Evolutionary conservation across 2,888 invertebrate species (phyloP).

Genomic region (Elaeidobius kamerunicus): DNA sequence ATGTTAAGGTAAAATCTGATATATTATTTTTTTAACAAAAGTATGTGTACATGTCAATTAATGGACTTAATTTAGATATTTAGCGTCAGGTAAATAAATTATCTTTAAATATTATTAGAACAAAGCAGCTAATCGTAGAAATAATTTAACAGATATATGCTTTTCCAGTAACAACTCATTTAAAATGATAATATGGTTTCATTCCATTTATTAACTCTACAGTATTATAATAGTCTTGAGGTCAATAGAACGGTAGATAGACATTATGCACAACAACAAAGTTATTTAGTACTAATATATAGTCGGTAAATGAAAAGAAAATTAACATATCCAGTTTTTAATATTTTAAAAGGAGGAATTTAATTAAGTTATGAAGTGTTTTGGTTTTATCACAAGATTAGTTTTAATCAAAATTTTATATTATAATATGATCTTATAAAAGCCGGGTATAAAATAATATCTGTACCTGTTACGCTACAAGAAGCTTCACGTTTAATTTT

Average conservation of each 20-base stretch:
- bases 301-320: no score
- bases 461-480: no score
- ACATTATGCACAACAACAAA: not conserved
- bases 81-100: conserved; percentile 13
- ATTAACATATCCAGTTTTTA: no score
- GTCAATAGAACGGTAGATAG: conserved; percentile 17
- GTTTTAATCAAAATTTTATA: no score
- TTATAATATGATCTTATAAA: no score
- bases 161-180: conserved; percentile 3
- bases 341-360: no score
- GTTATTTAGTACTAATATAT: not conserved
- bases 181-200: conserved; percentile 7
- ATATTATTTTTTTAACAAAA: conserved; percentile 30
- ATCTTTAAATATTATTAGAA: conserved; percentile 10
- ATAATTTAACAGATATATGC: conserved; percentile 3
- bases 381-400: no score
- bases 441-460: no score
- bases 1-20: conserved; percentile 22
- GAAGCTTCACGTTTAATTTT: no score
- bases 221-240: conserved; percentile 24
- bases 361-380: no score
- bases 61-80: conserved; percentile 20
- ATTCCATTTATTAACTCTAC: conserved; percentile 22
- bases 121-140: not conserved
- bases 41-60: conserved; percentile 30